A percentile compares a stretch with the other conserved stretches of the same genome.
Evolutionary conservation across 2,113 vertebrate genomes (phyloP).

Genomic region (Microtus ochrogaster): DNA sequence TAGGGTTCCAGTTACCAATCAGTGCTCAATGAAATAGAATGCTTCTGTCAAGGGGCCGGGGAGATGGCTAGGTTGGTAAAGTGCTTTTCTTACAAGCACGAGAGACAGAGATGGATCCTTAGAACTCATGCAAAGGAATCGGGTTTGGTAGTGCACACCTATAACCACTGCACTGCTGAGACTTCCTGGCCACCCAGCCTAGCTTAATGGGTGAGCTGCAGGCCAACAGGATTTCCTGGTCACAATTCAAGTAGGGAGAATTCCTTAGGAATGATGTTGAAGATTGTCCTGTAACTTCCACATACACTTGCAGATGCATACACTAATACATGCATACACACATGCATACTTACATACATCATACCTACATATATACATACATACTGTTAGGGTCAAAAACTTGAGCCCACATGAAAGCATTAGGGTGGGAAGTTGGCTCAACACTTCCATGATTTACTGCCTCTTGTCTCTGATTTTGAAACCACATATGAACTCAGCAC

Average conservation of each 20-base stretch:
- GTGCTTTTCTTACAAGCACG: not conserved
- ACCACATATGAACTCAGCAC: not conserved
- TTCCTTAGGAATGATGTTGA: not conserved
- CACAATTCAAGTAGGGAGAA: not conserved
- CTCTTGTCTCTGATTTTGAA: constrained; percentile 13
- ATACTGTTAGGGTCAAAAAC: not conserved
- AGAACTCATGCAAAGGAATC: not conserved
- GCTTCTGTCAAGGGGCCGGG: not conserved
- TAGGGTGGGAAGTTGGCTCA: not conserved
- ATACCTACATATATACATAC: no score
- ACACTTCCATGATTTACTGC: not conserved
- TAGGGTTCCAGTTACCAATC: not conserved
- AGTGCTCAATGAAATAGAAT: accelerated
- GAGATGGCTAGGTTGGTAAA: not conserved
- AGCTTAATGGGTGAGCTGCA: not conserved
- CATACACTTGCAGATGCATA: not conserved
- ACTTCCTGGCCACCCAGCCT: not conserved
- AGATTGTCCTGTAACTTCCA: no score
- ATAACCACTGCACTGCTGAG: not conserved
- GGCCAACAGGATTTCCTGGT: no score
- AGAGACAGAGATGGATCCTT: not conserved
- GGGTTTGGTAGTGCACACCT: no score
- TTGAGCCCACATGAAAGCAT: not conserved
- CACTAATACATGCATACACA: not conserved
- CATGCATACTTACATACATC: no score